Conservation (phyloP, 2,113 vertebrate species). For the Cavia aperea region DNA sequence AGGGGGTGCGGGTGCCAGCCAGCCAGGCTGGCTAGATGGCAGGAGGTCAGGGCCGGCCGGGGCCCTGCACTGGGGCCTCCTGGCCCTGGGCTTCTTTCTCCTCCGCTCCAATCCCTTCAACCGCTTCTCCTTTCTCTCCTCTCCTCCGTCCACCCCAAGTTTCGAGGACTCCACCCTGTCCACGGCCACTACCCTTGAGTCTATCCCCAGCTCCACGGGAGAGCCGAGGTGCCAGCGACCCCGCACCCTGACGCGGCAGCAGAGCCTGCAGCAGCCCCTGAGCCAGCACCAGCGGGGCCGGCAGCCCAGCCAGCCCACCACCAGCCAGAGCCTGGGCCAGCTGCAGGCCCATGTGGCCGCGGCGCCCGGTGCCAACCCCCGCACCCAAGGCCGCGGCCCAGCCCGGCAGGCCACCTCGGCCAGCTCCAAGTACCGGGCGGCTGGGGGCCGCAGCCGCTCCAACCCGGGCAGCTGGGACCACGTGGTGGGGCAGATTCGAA, state of each 20-base stretch:
- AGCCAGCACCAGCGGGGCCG: conserved; percentile 84
- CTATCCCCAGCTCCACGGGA: conserved; percentile 88
- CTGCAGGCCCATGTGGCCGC: conserved; percentile 83
- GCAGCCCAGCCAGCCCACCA: conserved; percentile 87
- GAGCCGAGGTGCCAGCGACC: conserved; percentile 86
- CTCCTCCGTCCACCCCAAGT: conserved; percentile 82
- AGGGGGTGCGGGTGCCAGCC: background rate
- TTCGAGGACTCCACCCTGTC: conserved; percentile 92
- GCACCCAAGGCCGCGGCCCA: conserved; percentile 76
- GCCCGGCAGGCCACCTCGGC: conserved; percentile 78
- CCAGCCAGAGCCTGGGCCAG: conserved; percentile 96
- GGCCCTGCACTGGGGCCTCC: conserved; percentile 80
- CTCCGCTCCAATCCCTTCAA: conserved; percentile 78
- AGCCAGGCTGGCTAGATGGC: background rate
- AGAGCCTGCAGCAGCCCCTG: conserved; percentile 96
- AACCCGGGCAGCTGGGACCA: conserved; percentile 98
- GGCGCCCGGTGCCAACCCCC: conserved; percentile 75
- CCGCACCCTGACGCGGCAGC: conserved; percentile 92
- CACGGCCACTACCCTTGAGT: conserved; percentile 92
- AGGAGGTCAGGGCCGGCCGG: background rate
- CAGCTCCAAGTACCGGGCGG: conserved; percentile 83
- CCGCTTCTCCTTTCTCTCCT: conserved; percentile 80
- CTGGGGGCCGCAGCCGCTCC: conserved; percentile 81
- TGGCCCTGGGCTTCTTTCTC: conserved; percentile 84
- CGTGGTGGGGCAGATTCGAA: conserved; percentile 97